phyloP scores from a whole-genome alignment of 30 jellyfish, hydroid and myxozoan genomes.

The Catostylus mosaicus region DNA sequence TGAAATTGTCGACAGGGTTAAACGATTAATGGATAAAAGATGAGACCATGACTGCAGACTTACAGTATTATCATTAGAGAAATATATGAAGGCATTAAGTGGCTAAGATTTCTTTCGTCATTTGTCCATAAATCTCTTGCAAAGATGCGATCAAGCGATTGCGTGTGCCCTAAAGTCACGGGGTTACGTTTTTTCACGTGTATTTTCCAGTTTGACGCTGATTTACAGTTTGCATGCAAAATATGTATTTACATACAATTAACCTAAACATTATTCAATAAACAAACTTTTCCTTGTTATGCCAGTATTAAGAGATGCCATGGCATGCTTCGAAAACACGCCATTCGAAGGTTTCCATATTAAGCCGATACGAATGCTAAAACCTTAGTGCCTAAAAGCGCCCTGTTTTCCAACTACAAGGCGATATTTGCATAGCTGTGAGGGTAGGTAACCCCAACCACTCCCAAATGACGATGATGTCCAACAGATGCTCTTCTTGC shows the following conservation, averaged over 20 bases:
- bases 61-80: constrained; percentile 32
- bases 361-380: too few relatives aligned
- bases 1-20: constrained; percentile 17
- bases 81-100: constrained; percentile 10
- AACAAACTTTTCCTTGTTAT: too few relatives aligned
- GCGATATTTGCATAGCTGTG: too few relatives aligned
- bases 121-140: background rate
- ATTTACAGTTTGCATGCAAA: background rate
- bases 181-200: background rate
- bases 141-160: constrained; percentile 2
- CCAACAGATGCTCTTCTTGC: too few relatives aligned
- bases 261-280: background rate
- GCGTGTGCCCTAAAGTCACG: constrained; percentile 21
- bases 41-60: background rate
- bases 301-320: too few relatives aligned
- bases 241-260: background rate
- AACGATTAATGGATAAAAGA: background rate
- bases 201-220: background rate
- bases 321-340: too few relatives aligned
- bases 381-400: too few relatives aligned
- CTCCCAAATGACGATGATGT: too few relatives aligned
- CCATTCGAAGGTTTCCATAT: too few relatives aligned
- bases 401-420: too few relatives aligned
- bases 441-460: too few relatives aligned
- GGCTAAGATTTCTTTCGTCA: constrained; percentile 26